Evolutionary conservation across 2,113 vertebrate genomes (phyloP).

Genomic region (Pluvianellus socialis): DNA sequence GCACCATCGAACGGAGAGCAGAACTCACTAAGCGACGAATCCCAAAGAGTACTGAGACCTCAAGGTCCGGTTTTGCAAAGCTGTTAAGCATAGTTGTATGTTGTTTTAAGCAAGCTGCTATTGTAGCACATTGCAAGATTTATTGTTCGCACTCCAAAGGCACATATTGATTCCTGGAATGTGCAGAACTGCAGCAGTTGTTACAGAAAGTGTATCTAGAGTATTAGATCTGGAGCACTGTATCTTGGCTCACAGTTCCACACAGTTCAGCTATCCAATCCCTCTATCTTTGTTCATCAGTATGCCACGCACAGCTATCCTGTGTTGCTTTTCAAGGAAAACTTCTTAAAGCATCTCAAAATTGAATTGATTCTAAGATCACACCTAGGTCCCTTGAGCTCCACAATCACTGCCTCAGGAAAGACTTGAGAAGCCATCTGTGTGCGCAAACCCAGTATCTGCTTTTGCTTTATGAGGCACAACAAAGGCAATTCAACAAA

Average conservation of each 20-base stretch:
- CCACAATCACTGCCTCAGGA: not conserved
- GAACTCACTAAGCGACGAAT: not conserved
- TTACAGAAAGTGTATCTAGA: not conserved
- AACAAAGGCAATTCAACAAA: not conserved
- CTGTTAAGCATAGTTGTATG: not conserved
- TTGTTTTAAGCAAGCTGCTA: constrained; percentile 13
- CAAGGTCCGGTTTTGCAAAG: not conserved
- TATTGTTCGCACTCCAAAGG: not conserved
- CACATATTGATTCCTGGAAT: not conserved
- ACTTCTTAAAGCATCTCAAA: not conserved
- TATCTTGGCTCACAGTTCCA: not conserved
- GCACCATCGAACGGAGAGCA: not conserved
- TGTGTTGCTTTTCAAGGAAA: not conserved
- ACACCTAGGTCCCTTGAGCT: not conserved
- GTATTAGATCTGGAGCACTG: not conserved
- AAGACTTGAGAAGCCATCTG: not conserved
- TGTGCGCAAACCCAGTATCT: not conserved
- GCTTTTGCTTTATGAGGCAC: not conserved
- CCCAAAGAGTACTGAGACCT: not conserved
- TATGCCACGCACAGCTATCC: not conserved
- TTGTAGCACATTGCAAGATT: not conserved
- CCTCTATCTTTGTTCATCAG: not conserved
- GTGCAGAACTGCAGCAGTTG: not conserved
- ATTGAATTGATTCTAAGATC: not conserved
- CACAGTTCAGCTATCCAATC: not conserved